Conservation (phyloP, 2,888 invertebrate species). For the Athrips mouffetella region DNA sequence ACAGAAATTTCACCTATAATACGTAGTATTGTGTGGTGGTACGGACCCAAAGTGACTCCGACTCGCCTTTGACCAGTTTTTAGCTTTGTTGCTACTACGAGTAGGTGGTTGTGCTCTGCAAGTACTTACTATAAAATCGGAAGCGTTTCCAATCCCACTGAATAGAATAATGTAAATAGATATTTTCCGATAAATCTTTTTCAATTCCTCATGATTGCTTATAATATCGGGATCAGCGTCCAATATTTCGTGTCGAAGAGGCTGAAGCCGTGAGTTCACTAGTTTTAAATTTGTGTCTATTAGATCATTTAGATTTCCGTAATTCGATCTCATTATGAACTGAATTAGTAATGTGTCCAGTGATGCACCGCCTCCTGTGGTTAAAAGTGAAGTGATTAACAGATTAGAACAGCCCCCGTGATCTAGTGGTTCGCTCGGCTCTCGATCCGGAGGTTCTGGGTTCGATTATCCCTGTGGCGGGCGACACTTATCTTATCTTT, state of each 20-base stretch:
- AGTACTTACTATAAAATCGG: constrained; percentile 55
- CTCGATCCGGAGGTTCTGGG: too few relatives aligned
- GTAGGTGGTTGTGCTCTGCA: too few relatives aligned
- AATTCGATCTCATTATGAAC: constrained; percentile 77
- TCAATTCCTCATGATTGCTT: constrained; percentile 57
- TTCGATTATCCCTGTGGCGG: too few relatives aligned
- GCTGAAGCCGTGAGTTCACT: constrained; percentile 67
- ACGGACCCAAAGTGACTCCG: too few relatives aligned
- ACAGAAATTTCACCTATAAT: too few relatives aligned
- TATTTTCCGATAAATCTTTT: constrained; percentile 82
- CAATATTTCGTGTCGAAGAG: constrained; percentile 79
- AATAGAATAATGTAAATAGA: constrained; percentile 82
- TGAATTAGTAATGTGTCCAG: constrained; percentile 81
- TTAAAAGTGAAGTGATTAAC: background rate
- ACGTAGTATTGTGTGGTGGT: too few relatives aligned
- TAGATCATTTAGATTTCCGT: constrained; percentile 61
- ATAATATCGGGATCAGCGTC: constrained; percentile 58
- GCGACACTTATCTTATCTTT: too few relatives aligned
- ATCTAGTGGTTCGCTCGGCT: too few relatives aligned
- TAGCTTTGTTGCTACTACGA: too few relatives aligned
- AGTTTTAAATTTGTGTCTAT: constrained; percentile 72
- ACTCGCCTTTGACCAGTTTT: too few relatives aligned
- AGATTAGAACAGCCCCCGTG: too few relatives aligned
- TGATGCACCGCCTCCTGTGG: constrained; percentile 53
- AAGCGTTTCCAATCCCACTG: constrained; percentile 85